Base-by-base conservation (phyloP, 2,797 vertebrate genomes). In the Australoheros facetus region DNA sequence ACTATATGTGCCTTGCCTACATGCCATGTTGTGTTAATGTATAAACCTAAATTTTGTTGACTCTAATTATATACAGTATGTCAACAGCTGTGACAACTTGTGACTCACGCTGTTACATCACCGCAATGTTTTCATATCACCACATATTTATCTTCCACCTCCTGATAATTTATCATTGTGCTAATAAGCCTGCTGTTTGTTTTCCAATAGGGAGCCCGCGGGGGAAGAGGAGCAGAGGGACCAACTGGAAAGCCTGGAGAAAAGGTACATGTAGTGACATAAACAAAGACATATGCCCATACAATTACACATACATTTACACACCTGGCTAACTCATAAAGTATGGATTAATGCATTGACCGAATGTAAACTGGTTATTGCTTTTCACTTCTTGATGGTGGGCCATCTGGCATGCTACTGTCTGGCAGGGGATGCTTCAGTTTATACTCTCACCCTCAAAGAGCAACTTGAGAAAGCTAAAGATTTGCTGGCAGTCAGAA, bases 191-290 rank as follows among this genome's bases (percentile, higher is more conserved):
- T 80, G 56, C 78, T 91, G 79, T 90, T 91, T 86, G 75, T 89
- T 83, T 92, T 85, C 77, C 66, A 77, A 71, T 79, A 99, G 97
- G 97, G 97, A 19, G 77, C 87, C 79, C 93, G 94, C 2, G 98
- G 97, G 53, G 97, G 96, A 55, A 95, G 97, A 92, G 98, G 98
- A 34, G 96, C 96, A 34, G 93, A 91, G 0, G 98, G 97, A 7
- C 92, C 97, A 30, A 97, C 97, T 0, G 98, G 98, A 81, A 97
- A 97, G 70, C 95, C 96, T 3, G 98, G 98, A 78, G 94, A 95
- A 32, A 98, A 98, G 96, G 98, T 98, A 90, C 85, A 80, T 21
- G 48, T n/a, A 70, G 45, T 48, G 16, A 26, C 71, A 81, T 58
- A 81, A 76, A 83, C 79, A 81, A 56, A 84, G 72, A 86, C 82